Conservation (phyloP, 2,888 invertebrate genomes). For the Orthonevra nobilis region DNA sequence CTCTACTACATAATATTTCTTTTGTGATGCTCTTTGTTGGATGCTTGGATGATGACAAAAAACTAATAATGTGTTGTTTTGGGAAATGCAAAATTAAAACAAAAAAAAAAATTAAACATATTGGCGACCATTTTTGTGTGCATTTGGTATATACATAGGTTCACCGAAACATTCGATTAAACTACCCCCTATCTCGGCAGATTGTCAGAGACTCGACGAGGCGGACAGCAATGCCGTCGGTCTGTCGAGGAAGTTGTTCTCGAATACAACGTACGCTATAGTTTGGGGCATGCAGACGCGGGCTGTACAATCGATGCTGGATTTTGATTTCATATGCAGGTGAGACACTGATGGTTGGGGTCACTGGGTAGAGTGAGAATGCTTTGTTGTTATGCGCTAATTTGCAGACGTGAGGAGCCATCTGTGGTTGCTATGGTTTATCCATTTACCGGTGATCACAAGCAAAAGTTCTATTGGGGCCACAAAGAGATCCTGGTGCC, state of each 20-base stretch:
- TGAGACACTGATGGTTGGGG: slow-evolving; percentile 65
- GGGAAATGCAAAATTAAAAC: slow-evolving; percentile 49
- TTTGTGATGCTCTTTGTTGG: slow-evolving; percentile 11
- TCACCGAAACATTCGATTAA: slow-evolving; percentile 79
- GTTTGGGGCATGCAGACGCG: slow-evolving; percentile 99
- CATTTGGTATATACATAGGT: slow-evolving; percentile 74
- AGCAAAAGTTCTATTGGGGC: slow-evolving; percentile 99
- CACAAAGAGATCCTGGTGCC: slow-evolving; percentile 97
- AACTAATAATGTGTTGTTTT: slow-evolving; percentile 40
- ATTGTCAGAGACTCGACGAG: slow-evolving; percentile 74
- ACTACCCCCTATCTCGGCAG: slow-evolving; percentile 81
- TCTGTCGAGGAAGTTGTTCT: slow-evolving; percentile 85
- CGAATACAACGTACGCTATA: slow-evolving; percentile 92
- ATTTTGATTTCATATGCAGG: slow-evolving; percentile 81
- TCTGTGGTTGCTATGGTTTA: slow-evolving; percentile 98
- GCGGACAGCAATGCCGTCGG: slow-evolving; percentile 73
- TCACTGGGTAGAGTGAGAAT: neutral
- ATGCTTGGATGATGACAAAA: slow-evolving; percentile 15
- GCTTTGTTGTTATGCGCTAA: slow-evolving; percentile 79
- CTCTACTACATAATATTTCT: neutral
- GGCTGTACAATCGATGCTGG: slow-evolving; percentile 88
- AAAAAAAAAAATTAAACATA: slow-evolving; percentile 26
- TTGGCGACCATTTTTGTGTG: slow-evolving; percentile 66
- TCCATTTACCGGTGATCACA: slow-evolving; percentile 99
- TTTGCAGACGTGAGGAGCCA: slow-evolving; percentile 93